These are phyloP conservation scores for Eretmochelys imbricata DNA, from an alignment of 2,113 vertebrate genomes.

Conservation along the genomic window DNA sequence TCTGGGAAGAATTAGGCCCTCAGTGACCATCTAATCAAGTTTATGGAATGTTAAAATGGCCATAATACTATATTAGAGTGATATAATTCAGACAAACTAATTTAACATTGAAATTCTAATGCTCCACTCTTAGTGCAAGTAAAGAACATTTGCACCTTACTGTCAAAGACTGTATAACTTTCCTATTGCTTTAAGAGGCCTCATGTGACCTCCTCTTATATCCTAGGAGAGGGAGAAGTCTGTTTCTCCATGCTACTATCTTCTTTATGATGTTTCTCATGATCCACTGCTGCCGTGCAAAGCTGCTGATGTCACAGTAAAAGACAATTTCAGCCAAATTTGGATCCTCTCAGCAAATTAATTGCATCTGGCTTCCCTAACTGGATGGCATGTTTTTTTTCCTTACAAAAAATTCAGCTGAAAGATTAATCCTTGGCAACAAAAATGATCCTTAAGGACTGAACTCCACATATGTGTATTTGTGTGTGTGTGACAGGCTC, in stretches of 20 bases:
- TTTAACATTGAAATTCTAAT: background rate
- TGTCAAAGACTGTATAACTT: background rate
- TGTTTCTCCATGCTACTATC: background rate
- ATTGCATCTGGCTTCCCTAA: background rate
- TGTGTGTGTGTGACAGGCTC: background rate
- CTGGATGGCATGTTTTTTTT: background rate
- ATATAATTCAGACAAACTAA: background rate
- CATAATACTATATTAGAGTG: background rate
- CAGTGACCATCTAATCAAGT: background rate
- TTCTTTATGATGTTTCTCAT: background rate
- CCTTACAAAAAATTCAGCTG: background rate
- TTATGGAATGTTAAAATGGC: background rate
- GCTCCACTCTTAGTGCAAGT: background rate
- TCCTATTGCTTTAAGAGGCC: background rate
- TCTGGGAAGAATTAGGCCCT: background rate
- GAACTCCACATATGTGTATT: background rate
- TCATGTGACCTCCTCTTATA: background rate
- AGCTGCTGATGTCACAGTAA: background rate
- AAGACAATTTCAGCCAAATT: background rate
- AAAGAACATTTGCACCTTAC: background rate
- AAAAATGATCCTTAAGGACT: background rate
- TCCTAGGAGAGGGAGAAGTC: background rate
- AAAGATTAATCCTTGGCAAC: background rate
- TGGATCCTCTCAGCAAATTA: background rate
- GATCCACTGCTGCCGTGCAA: background rate